Evolutionary conservation across 2,888 invertebrate genomes (phyloP), one percentile per base, ranked within the genome.

Genomic region (Uloborus plumipes): DNA sequence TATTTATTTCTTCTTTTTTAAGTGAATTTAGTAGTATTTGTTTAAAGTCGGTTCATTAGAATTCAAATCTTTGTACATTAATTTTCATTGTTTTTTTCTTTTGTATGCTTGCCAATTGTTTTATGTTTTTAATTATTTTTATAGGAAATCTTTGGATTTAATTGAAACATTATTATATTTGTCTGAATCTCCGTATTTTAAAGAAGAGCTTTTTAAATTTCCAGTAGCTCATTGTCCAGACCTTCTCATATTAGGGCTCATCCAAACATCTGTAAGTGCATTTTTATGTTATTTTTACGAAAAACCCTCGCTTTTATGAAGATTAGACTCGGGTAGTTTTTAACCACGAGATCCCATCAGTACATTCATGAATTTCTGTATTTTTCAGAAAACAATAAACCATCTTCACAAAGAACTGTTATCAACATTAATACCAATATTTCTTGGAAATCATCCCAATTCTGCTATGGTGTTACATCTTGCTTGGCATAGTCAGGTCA

Each of bases 191-290:
- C 97, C 97, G 4, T 93, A 94, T 86, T 95, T 94, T 88, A 91
- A 92, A 84, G 93, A 93, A 86, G 98, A 98, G 86, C 90, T 97
- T 64, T 95, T 98, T 88, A 97, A 97, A 89, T 93, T 94, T 89
- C 98, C 98, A 0, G 91, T 96, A 20, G 94, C 95, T 88, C 94
- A 95, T 88, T 98, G 98, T 88, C 98, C 99, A 0, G 99, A 99
- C 89, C 93, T 99, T 22, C 91, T 99, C 79, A 92, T 97, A 71
- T 90, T 99, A 74, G 96, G 95, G 0, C 89, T 99, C 84, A 89
- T 98, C 64, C 98, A 99, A 89, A 94, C 96, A 67, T 93, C 92
- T 88, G 93, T 94, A 85, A 94, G 95, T 0, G 91, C 94, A 61
- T 93, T 51, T 22, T 80, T 18, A 20, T 53, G 16, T 26, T 26